Conservation (phyloP, 92 coral and sea anemone genomes). For the Scolanthus callimorphus region DNA sequence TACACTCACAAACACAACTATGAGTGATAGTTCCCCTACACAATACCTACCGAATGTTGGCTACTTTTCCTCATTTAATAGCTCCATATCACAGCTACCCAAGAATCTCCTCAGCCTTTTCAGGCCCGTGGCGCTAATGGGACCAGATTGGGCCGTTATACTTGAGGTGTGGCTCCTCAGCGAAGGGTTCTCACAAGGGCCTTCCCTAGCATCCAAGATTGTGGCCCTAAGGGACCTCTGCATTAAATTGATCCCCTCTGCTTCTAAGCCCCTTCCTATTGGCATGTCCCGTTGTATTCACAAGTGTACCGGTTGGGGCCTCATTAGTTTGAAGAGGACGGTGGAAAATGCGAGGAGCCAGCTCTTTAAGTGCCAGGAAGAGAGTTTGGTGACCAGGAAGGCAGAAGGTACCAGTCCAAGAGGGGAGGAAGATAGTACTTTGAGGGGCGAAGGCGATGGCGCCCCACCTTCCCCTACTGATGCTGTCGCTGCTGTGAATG, state of each 20-base stretch:
- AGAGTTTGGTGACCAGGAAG: slow-evolving; percentile 8
- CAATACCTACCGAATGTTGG: slow-evolving; percentile 46
- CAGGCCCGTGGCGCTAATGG: slow-evolving; percentile 84
- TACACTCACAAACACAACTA: slow-evolving; percentile 47
- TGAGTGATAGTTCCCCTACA: not conserved
- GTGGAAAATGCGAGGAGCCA: slow-evolving; percentile 79
- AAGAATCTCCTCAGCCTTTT: slow-evolving; percentile 64
- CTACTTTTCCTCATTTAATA: slow-evolving; percentile 74
- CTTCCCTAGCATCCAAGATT: slow-evolving; percentile 78
- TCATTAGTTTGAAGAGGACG: slow-evolving; percentile 65
- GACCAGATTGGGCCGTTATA: slow-evolving; percentile 78
- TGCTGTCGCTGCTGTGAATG: slow-evolving; percentile 36
- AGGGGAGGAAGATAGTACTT: slow-evolving; percentile 9
- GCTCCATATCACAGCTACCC: slow-evolving; percentile 70
- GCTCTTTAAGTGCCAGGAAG: slow-evolving; percentile 39
- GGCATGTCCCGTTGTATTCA: slow-evolving; percentile 65
- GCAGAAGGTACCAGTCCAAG: not conserved
- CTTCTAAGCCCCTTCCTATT: slow-evolving; percentile 39
- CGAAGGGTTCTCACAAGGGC: slow-evolving; percentile 85
- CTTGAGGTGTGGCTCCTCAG: slow-evolving; percentile 84
- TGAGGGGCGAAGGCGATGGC: slow-evolving; percentile 34
- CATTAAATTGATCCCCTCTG: slow-evolving; percentile 49
- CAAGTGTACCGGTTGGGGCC: slow-evolving; percentile 89
- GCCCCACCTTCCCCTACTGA: slow-evolving; percentile 55
- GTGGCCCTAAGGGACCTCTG: slow-evolving; percentile 64